Conservation (phyloP, 1,140 invertebrate genomes). For the Pogonognathellus flavescens region DNA sequence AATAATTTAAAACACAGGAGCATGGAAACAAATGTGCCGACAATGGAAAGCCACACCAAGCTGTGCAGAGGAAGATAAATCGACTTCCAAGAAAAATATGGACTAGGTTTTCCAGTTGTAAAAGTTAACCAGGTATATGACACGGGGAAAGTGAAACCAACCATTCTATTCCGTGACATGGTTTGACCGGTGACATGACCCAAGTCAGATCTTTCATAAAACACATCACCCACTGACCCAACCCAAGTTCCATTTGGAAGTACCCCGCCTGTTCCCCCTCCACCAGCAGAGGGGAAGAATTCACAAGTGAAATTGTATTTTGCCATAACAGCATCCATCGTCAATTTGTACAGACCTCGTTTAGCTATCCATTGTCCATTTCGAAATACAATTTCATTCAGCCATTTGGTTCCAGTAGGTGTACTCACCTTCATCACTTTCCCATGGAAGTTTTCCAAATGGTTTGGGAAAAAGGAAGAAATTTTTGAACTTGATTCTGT, state of each 20-base stretch:
- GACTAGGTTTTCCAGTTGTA: constrained; percentile 50
- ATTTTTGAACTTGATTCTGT: not conserved
- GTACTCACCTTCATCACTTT: constrained; percentile 37
- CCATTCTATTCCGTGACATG: constrained; percentile 22
- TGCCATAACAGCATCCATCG: constrained; percentile 18
- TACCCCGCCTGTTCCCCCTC: constrained; percentile 51
- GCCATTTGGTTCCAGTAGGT: constrained; percentile 52
- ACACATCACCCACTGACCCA: constrained; percentile 58
- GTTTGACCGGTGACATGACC: constrained; percentile 48
- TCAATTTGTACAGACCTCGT: constrained; percentile 45
- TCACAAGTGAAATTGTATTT: constrained; percentile 59
- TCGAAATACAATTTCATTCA: constrained; percentile 41
- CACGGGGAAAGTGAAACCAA: constrained; percentile 58
- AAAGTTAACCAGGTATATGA: constrained; percentile 62
- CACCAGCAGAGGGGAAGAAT: constrained; percentile 57
- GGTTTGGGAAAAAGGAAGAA: not conserved
- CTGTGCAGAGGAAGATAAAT: constrained; percentile 55
- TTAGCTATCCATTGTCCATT: constrained; percentile 49
- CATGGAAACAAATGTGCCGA: not conserved
- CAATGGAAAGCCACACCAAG: constrained; percentile 50
- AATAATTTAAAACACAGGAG: not conserved
- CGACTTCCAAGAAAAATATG: constrained; percentile 55
- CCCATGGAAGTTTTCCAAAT: constrained; percentile 55
- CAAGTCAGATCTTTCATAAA: constrained; percentile 52
- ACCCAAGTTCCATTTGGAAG: constrained; percentile 57